Evolutionary conservation across 2,797 vertebrate genomes (phyloP), one percentile per base, ranked within the genome.

Genomic region (Gymnoscopelus microlampas): DNA sequence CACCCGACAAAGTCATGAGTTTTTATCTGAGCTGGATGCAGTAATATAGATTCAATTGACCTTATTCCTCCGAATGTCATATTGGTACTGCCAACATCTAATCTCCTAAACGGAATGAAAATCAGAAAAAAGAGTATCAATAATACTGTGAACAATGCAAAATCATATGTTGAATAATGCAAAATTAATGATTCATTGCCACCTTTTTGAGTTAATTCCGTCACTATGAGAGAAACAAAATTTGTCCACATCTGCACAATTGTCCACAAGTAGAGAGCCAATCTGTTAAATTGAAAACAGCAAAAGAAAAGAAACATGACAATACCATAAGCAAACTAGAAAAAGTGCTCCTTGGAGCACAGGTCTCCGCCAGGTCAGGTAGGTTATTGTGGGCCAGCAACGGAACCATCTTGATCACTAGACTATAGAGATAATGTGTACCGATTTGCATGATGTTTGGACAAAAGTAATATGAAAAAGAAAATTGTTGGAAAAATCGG

Each of bases 1-100:
- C 94, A 95, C 61, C 94, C 94, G 64, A 94, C 87, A 85, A 95
- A 95, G 80, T 94, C 87, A 61, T 95, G 92, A 8, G 84, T 88
- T 87, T 84, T 84, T 77, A 92, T 89, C 64, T 91, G 92, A 79
- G 49, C 63, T 7, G 88, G 89, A 67, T 85, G 87, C 66, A 79
- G 68, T 32, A 85, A 80, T 68, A 93, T 81, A 4, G 80, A 79
- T 67, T 93, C 88, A 66, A 89, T 73, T 23, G 83, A 89, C 79
- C 86, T 93, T 44, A 93, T 51, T 32, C 93, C 92, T 71, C 94
- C 94, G 60, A 94, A 70, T 4, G 90, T 93, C 85, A 94, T 77
- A 73, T 93, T 93, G 69, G 60, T 89, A 74, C 72, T 78, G 60
- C 85, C 85, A 44, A 93, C 83, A 63, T 95, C 93, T 24, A 95